Evolutionary conservation across 1,140 invertebrate species (phyloP).

Genomic region (Pogonomyrmex californicus): DNA sequence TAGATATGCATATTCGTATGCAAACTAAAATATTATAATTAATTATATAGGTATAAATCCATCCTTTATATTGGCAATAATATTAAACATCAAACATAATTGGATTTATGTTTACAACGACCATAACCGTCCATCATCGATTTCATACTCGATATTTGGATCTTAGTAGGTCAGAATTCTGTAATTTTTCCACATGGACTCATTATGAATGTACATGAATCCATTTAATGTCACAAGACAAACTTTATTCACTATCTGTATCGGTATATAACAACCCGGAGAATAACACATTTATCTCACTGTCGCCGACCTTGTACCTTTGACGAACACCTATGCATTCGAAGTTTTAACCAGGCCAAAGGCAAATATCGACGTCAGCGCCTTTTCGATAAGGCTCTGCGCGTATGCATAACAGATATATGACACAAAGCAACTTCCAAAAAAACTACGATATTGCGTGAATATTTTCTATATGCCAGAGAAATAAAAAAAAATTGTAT

Average conservation of each 20-base stretch:
- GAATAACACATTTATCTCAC: slow-evolving; percentile 39
- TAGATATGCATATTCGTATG: neutral
- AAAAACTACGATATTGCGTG: neutral
- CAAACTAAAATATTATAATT: slow-evolving; percentile 12
- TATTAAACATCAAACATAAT: neutral
- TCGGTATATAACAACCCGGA: slow-evolving; percentile 10
- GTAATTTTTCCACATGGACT: neutral
- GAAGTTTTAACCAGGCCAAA: slow-evolving; percentile 64
- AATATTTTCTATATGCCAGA: neutral
- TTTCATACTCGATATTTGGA: neutral
- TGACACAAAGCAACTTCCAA: neutral
- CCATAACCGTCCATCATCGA: neutral
- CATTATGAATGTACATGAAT: neutral
- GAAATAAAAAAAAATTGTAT: neutral
- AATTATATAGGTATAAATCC: neutral
- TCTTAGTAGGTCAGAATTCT: neutral
- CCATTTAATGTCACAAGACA: neutral
- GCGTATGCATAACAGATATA: slow-evolving; percentile 27
- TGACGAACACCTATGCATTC: slow-evolving; percentile 8
- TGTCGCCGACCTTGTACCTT: slow-evolving; percentile 25
- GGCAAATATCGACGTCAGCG: neutral
- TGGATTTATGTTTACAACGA: neutral
- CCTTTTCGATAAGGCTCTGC: slow-evolving; percentile 31
- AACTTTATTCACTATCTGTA: slow-evolving; percentile 1
- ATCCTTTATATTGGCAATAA: neutral